These are phyloP conservation scores for Bungarus multicinctus DNA, from an alignment of 2,113 vertebrate genomes.

Conservation along the genomic window DNA sequence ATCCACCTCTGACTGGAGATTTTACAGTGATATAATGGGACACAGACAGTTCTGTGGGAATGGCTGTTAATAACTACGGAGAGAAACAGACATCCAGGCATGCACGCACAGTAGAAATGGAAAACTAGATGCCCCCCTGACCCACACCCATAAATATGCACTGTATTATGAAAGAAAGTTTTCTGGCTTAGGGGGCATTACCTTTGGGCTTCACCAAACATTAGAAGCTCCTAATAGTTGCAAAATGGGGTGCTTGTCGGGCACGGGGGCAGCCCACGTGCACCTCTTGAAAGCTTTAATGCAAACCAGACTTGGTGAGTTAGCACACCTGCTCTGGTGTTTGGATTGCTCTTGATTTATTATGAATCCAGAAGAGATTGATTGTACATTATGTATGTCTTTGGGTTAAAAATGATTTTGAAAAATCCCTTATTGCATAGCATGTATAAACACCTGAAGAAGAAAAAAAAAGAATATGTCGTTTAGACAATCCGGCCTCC, in stretches of 20 bases:
- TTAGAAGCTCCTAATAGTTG: not conserved
- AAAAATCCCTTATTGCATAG: slow-evolving; percentile 17
- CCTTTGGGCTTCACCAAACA: not conserved
- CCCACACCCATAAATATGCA: not conserved
- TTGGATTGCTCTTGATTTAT: slow-evolving; percentile 34
- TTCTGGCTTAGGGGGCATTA: not conserved
- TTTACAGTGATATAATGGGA: not conserved
- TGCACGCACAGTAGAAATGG: not conserved
- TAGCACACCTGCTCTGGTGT: not conserved
- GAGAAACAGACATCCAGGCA: not conserved
- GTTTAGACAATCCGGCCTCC: slow-evolving; percentile 22
- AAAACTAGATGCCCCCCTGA: not conserved
- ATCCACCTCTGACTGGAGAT: not conserved
- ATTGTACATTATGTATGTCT: slow-evolving; percentile 34
- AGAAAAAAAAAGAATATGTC: slow-evolving; percentile 23
- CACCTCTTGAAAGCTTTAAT: not conserved
- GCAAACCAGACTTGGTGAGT: not conserved
- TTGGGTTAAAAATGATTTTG: slow-evolving; percentile 11
- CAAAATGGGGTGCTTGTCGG: slow-evolving; percentile 1
- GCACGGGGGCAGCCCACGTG: not conserved
- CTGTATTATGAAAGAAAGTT: not conserved
- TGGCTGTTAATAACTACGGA: not conserved
- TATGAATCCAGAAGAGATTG: slow-evolving; percentile 26
- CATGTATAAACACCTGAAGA: slow-evolving; percentile 24
- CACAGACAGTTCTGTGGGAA: not conserved